phyloP scores from a whole-genome alignment of 2,888 invertebrate species.

The Campoplex capitator region DNA sequence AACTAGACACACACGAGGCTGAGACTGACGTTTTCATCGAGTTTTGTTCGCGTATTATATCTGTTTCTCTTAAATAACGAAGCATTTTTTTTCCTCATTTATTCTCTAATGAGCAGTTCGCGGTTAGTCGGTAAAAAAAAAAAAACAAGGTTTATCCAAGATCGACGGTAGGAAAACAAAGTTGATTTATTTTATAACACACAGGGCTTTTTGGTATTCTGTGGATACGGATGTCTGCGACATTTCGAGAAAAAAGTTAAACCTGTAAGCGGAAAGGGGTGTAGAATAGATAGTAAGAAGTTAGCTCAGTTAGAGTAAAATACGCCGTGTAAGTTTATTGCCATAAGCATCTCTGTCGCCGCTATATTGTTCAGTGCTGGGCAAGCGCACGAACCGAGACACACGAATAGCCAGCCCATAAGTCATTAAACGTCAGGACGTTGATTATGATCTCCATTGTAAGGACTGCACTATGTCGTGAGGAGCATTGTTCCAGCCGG shows the following conservation, averaged over 20 bases:
- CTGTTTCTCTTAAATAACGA: neutral
- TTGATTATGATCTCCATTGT: conserved; percentile 83
- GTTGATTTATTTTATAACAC: neutral
- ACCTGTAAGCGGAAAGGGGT: conserved; percentile 18
- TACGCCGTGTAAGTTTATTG: conserved; percentile 69
- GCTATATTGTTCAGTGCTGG: conserved; percentile 76
- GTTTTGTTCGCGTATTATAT: neutral
- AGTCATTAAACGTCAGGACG: conserved; percentile 81
- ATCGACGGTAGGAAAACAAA: neutral
- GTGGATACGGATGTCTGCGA: neutral
- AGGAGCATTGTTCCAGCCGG: conserved; percentile 79
- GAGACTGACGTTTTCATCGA: conserved; percentile 15
- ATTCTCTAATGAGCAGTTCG: neutral
- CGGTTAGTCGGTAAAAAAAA: too few relatives aligned
- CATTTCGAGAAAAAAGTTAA: neutral
- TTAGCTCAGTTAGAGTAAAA: conserved; percentile 23
- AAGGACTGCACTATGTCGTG: conserved; percentile 76
- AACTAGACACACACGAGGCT: neutral
- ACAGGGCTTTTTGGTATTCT: neutral
- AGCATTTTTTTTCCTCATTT: too few relatives aligned
- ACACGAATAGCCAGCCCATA: conserved; percentile 74
- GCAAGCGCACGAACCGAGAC: conserved; percentile 69
- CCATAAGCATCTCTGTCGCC: conserved; percentile 77
- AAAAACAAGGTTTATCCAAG: neutral
- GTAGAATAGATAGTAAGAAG: conserved; percentile 39